Conservation (phyloP, 2,888 invertebrate species). For the Lumbricus terrestris region DNA sequence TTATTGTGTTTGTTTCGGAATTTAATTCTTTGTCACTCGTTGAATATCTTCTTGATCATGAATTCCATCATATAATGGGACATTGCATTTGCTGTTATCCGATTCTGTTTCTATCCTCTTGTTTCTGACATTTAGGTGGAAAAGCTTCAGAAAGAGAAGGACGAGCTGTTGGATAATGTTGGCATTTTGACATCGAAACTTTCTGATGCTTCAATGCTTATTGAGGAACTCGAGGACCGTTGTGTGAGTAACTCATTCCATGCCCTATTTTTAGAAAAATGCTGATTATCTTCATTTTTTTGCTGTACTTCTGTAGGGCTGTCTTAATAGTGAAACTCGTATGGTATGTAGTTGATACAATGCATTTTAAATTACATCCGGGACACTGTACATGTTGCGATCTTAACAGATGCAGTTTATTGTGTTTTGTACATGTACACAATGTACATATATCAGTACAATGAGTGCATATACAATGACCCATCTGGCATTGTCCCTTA, state of each 20-base stretch:
- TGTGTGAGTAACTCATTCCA: conserved; percentile 48
- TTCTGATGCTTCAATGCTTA: conserved; percentile 56
- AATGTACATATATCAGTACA: not conserved
- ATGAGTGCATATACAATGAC: not conserved
- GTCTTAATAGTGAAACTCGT: too few relatives aligned
- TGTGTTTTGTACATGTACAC: too few relatives aligned
- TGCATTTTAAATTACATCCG: too few relatives aligned
- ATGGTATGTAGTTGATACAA: too few relatives aligned
- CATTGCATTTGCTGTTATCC: not conserved
- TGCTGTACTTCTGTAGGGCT: too few relatives aligned
- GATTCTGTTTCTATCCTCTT: not conserved
- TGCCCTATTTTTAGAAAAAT: not conserved
- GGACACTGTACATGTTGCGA: too few relatives aligned
- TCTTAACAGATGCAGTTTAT: too few relatives aligned
- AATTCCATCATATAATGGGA: not conserved
- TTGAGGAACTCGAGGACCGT: conserved; percentile 60
- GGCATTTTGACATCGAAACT: conserved; percentile 68
- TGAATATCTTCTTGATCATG: not conserved
- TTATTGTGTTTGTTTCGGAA: not conserved
- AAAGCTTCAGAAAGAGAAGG: conserved; percentile 85
- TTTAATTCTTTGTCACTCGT: not conserved
- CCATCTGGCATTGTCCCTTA: too few relatives aligned
- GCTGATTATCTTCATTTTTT: too few relatives aligned
- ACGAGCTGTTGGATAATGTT: conserved; percentile 80
- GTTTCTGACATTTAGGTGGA: conserved; percentile 62